A percentile compares a stretch with the other conserved stretches of the same genome.
Conservation (phyloP, 2,888 invertebrate genomes). For the Blastobasis adustella region DNA sequence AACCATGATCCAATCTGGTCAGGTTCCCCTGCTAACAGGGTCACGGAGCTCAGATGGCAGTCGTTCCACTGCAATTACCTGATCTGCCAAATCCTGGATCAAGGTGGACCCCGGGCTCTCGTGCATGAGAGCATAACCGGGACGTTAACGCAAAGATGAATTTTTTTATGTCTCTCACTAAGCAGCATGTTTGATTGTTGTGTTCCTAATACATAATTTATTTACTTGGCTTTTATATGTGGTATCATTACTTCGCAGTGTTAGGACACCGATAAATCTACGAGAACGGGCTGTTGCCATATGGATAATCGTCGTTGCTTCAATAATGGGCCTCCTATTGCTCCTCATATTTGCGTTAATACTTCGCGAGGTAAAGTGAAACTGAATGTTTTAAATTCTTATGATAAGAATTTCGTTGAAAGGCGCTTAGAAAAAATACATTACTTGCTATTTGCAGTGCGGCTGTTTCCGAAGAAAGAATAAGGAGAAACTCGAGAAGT, state of each 20-base stretch:
- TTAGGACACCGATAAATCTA: slow-evolving; percentile 19
- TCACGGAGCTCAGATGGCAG: too few species aligned
- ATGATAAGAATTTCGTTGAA: too few species aligned
- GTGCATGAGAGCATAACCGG: too few species aligned
- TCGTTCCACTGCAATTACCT: too few species aligned
- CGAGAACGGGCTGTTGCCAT: slow-evolving; percentile 19
- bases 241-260: slow-evolving; percentile 18
- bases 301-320: slow-evolving; percentile 39
- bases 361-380: slow-evolving; percentile 34
- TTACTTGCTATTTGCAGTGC: slow-evolving; percentile 23
- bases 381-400: too few species aligned
- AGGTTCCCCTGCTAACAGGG: too few species aligned
- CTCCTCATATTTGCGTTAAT: slow-evolving; percentile 31
- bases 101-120: too few species aligned
- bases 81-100: too few species aligned
- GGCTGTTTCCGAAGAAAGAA: slow-evolving; percentile 37
- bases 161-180: too few species aligned
- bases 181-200: slow-evolving; percentile 7
- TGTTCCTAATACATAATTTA: background rate
- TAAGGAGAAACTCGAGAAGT: slow-evolving; percentile 26
- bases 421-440: background rate
- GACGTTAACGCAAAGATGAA: too few species aligned
- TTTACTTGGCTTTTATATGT: background rate
- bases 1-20: too few species aligned
- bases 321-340: slow-evolving; percentile 23